Evolutionary conservation across 2,797 vertebrate genomes (phyloP).

Genomic region (Cuniculus paca): DNA sequence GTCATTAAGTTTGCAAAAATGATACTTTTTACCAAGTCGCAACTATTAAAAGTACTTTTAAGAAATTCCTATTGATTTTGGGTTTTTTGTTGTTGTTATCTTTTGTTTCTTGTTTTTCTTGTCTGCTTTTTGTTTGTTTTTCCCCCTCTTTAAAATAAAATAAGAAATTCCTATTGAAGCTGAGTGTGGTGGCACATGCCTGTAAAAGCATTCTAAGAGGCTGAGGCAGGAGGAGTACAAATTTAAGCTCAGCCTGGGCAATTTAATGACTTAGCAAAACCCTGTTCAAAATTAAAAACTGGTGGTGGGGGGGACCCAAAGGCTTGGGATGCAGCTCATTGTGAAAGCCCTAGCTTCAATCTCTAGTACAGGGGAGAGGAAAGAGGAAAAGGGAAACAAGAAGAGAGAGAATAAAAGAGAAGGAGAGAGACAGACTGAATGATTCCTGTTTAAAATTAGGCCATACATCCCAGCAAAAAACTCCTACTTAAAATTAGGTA

Average conservation of each 20-base stretch:
- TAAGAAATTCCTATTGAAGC: neutral
- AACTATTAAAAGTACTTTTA: constrained; percentile 42
- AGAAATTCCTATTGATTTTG: neutral
- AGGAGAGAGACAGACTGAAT: neutral
- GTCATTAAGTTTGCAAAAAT: constrained; percentile 44
- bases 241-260: neutral
- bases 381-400: neutral
- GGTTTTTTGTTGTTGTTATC: no score
- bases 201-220: neutral
- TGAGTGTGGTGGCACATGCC: neutral
- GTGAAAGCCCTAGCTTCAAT: neutral
- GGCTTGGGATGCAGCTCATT: neutral
- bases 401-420: neutral
- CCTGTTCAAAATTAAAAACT: neutral
- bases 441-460: neutral
- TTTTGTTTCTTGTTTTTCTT: no score
- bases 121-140: no score
- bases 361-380: neutral
- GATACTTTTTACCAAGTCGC: neutral
- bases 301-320: no score
- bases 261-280: neutral
- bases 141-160: no score
- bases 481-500: neutral
- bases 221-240: neutral
- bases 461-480: neutral